Percentiles rank a stretch among this genome's conserved stretches.
Conservation (phyloP, 2,797 vertebrate species). For the Gallirallus australis region DNA sequence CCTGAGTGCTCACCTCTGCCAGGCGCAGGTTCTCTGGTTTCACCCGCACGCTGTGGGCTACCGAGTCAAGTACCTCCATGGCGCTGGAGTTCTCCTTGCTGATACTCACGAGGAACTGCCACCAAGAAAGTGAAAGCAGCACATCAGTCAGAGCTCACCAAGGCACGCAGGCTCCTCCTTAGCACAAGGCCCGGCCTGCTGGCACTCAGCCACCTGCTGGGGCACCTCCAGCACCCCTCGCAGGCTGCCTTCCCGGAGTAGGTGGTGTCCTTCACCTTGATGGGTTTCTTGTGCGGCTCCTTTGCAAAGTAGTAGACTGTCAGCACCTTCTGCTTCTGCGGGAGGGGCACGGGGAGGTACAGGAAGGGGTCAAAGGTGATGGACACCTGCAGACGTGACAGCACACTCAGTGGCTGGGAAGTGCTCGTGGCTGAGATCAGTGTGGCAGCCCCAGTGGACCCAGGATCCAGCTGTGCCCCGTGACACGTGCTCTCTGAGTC, state of each 20-base stretch:
- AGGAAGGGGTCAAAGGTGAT: slow-evolving; percentile 99
- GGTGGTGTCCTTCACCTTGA: slow-evolving; percentile 85
- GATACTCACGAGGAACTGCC: slow-evolving; percentile 94
- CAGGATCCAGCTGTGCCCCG: background rate
- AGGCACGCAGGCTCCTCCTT: fast-evolving
- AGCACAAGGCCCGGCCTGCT: background rate
- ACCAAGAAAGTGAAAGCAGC: background rate
- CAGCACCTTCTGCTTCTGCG: slow-evolving; percentile 98
- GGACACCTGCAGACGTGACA: slow-evolving; percentile 86
- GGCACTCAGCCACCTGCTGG: background rate
- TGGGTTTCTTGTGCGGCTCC: slow-evolving; percentile 96
- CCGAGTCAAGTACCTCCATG: slow-evolving; percentile 91
- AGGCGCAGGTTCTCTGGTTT: slow-evolving; percentile 93
- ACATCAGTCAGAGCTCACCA: background rate
- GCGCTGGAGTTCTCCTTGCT: slow-evolving; percentile 97
- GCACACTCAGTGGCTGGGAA: background rate
- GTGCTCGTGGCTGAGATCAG: background rate
- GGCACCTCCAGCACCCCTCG: background rate
- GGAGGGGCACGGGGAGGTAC: slow-evolving; percentile 95
- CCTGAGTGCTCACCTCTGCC: slow-evolving; percentile 83
- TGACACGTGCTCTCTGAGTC: background rate
- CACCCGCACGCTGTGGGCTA: slow-evolving; percentile 89
- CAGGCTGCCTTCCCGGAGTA: background rate
- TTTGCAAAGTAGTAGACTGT: slow-evolving; percentile 95
- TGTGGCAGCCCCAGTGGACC: fast-evolving